Base-by-base conservation (phyloP, 2,113 vertebrate genomes). In the Setophaga petechia region DNA sequence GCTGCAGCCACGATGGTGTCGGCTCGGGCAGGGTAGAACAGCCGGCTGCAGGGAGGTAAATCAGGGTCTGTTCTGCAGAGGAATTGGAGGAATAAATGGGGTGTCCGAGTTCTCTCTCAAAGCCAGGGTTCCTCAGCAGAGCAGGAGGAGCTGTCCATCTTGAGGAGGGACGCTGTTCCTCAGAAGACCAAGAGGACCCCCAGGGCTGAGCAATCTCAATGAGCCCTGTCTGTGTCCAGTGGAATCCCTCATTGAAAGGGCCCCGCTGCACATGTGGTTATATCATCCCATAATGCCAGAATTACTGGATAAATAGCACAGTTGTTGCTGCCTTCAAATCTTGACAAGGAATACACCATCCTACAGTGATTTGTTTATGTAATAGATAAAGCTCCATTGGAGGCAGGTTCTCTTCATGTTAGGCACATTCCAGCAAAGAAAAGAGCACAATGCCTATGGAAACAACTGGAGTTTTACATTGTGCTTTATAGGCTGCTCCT, bases 91-190 rank as follows among this genome's bases (percentile, higher is more conserved):
- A 39, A 7, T 57, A n/a, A 65, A 41, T 3, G 27, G 1, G 0
- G 15, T 30, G 43, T 27, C 30, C 25, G 63, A 11, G 27, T 27
- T 72, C 5, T 2, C 46, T 62, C 30, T 39, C 11, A 5, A 11
- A 43, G 51, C 37, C 37, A 39, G 37, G 31, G 17, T 5, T 63
- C 25, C 41, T 54, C 5, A 2, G 46, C 68, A 23, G 47, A 63
- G 43, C 73, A 23, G 66, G 31, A 23, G 66, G 31, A 41, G 4
- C 46, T 46, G 59, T 16, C 13, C 57, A 24, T 23, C 10, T 24
- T 7, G 1, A 25, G 44, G n/a, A 33, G 30, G 4, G 58, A 23
- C 39, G 0, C 0, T 10, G 16, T 28, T 41, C 0, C 0, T 25
- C 14, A 24, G 66, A 35, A 28, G 58, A 39, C 11, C 4, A 5